Evolutionary conservation across 2,888 invertebrate species (phyloP), one percentile per base, ranked within the genome.

Genomic region (Polydesmus complanatus): DNA sequence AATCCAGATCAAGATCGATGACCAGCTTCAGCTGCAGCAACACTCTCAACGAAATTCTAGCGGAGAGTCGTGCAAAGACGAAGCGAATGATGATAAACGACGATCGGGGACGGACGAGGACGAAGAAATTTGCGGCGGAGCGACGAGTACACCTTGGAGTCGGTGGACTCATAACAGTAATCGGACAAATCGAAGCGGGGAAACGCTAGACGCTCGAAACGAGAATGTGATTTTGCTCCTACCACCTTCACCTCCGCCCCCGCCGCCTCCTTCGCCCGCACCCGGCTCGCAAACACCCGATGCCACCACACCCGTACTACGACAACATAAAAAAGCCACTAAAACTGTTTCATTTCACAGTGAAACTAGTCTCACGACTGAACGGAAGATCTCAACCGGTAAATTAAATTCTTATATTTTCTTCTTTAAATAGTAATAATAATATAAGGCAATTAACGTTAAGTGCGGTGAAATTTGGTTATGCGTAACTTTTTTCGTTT

Each of bases 311-410:
- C 5, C 37, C 8, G 8, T 14, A 37, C 37, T 14, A 8, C n/a
- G 50, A 27, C 26, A 58, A 3, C 14, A 11, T 22, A 60, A 56
- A 27, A 68, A 69, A 64, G 25, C 54, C 27, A 63, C 67, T 54
- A 69, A 70, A 64, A 67, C 68, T 14, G 71, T 71, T 51, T 71
- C 71, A 51, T 71, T 71, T 63, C 71, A 71, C 65, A 69, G 69
- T 25, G 68, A 68, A 27, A 71, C 72, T 26, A 69, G 69, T 64
- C 65, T 70, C 62, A 68, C 70, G 27, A 67, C 66, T 8, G 78
- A 79, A 64, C 73, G 75, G 64, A 78, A 78, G 66, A 77, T 79
- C 59, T 75, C 78, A 52, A 78, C 77, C 69, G 78, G 79, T 79
- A 68, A 70, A n/a, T n/a, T n/a, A n/a, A n/a, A n/a, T n/a, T n/a